Base-by-base conservation (phyloP, 2,113 vertebrate genomes). In the Spilogale gracilis region DNA sequence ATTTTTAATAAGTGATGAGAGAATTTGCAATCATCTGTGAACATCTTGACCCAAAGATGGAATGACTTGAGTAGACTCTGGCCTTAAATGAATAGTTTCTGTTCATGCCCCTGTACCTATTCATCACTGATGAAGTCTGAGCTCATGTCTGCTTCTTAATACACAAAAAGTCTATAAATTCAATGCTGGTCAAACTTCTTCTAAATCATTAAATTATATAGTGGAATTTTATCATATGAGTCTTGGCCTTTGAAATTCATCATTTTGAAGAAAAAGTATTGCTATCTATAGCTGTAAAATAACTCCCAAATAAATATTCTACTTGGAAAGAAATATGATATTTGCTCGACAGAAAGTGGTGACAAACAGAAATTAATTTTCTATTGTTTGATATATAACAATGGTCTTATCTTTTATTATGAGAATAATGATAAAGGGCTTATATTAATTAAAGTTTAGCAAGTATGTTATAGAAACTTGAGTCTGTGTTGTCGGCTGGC, bases 61-160 rank as follows among this genome's bases (percentile, higher is more conserved):
- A 97, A 96, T 79, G 96, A 98, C 78, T 96, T 71, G 97, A 96
- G 96, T 98, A 98, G 98, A 96, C 95, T 96, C 67, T 97, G 92
- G 92, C 94, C 90, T 96, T 97, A 48, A 97, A 98, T 98, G 99
- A 99, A 98, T 98, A 98, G 98, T 98, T 98, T 92, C 97, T 97
- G 97, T 98, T 98, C 97, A 1, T 98, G 95, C 92, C 97, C 98
- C 94, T 97, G 89, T 91, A 97, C 89, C 97, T 96, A 97, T 99
- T 98, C 96, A 98, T 99, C 99, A 99, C 78, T 45, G 91, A 95
- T 1, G 3, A 92, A 98, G 97, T 98, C 98, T 99, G 99, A 99
- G 99, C 98, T 99, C 98, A 99, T 98, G 98, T 99, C 99, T 99
- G 98, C 98, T 97, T 97, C 97, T 97, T 98, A 98, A 94, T 63